Evolutionary conservation across 2,113 vertebrate species (phyloP).

Genomic region (Seriola quinqueradiata): DNA sequence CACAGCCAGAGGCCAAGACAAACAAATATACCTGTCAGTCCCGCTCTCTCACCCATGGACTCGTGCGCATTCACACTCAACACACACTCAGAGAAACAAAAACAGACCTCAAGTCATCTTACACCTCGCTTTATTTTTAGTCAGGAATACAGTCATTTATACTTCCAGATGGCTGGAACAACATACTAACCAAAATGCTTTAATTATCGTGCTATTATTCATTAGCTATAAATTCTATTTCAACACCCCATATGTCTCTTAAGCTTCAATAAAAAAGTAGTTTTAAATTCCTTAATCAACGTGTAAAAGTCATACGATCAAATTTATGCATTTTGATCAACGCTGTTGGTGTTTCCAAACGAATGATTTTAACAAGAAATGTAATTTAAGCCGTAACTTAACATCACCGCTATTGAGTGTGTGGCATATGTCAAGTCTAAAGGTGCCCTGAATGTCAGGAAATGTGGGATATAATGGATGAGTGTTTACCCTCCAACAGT

Average conservation of each 20-base stretch:
- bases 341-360: not conserved
- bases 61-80: conserved; percentile 36
- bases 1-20: conserved; percentile 72
- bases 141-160: not conserved
- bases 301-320: not conserved
- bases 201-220: not conserved
- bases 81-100: conserved; percentile 42
- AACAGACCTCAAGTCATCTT: conserved; percentile 35
- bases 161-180: conserved; percentile 7
- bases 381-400: conserved; percentile 5
- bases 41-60: conserved; percentile 38
- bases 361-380: not conserved
- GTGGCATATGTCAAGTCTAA: conserved; percentile 14
- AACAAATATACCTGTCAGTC: conserved; percentile 79
- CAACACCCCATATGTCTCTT: not conserved
- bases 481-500: conserved; percentile 65
- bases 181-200: not conserved
- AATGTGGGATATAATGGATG: conserved; percentile 69
- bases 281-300: not conserved
- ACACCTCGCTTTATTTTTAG: conserved; percentile 29
- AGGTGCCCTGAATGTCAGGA: conserved; percentile 61
- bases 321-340: not conserved
- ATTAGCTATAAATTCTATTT: not conserved
- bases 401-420: not conserved
- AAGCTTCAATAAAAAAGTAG: not conserved